These are phyloP conservation scores for Galerucella nymphaeae DNA, from an alignment of 2,888 invertebrate genomes.

Conservation along the genomic window DNA sequence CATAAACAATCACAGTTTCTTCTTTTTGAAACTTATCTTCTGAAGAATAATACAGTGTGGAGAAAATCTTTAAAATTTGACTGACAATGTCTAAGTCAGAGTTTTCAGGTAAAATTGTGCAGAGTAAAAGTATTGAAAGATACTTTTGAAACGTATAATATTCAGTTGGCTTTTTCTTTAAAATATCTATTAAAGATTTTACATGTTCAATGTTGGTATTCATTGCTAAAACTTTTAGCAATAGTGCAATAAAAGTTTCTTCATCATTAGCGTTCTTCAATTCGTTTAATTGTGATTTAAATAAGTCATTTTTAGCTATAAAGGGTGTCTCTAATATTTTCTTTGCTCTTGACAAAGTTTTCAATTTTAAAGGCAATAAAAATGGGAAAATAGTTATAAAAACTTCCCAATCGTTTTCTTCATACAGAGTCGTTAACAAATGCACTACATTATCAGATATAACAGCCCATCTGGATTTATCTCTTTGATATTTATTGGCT, in stretches of 20 bases:
- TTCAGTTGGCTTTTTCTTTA: slow-evolving; percentile 45
- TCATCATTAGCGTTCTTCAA: slow-evolving; percentile 28
- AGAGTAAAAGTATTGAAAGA: slow-evolving; percentile 64
- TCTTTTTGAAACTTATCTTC: slow-evolving; percentile 46
- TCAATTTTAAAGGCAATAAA: slow-evolving; percentile 69
- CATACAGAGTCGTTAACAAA: slow-evolving; percentile 48
- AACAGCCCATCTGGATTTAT: slow-evolving; percentile 62
- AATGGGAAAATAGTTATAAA: slow-evolving; percentile 72
- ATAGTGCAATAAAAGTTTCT: slow-evolving; percentile 45
- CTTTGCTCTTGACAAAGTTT: slow-evolving; percentile 63
- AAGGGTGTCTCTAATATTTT: slow-evolving; percentile 65
- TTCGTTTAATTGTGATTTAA: slow-evolving; percentile 40
- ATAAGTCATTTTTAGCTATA: slow-evolving; percentile 59
- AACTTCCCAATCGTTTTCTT: slow-evolving; percentile 68
- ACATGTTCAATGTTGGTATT: slow-evolving; percentile 42
- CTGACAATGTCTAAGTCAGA: slow-evolving; percentile 62
- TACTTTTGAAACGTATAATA: slow-evolving; percentile 53
- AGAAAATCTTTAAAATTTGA: slow-evolving; percentile 64
- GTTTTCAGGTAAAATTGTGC: slow-evolving; percentile 63
- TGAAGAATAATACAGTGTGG: slow-evolving; percentile 64
- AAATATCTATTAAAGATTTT: slow-evolving; percentile 43
- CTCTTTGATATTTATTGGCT: slow-evolving; percentile 63
- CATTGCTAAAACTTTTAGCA: slow-evolving; percentile 45
- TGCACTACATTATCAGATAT: slow-evolving; percentile 54
- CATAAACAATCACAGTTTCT: slow-evolving; percentile 50